A percentile compares a stretch with the other conserved stretches of the same genome.
Evolutionary conservation across 2,113 vertebrate genomes (phyloP).

Genomic region (Micronycteris hirsuta): DNA sequence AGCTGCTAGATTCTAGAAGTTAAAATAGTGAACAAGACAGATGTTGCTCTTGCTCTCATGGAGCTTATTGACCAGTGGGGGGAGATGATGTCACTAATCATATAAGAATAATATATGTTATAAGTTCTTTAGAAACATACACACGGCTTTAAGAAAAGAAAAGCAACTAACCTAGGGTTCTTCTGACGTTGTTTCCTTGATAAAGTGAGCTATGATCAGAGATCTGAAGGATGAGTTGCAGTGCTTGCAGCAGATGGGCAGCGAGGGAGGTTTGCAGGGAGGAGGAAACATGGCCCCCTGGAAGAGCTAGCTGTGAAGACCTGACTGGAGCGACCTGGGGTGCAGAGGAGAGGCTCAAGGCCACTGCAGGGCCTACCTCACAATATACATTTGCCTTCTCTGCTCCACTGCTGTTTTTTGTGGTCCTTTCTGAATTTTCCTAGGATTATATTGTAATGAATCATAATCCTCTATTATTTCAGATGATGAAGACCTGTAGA

Average conservation of each 20-base stretch:
- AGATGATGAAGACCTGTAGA: neutral
- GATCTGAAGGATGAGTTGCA: neutral
- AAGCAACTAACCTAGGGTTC: neutral
- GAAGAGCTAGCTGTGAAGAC: neutral
- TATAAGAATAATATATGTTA: neutral
- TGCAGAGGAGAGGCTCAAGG: neutral
- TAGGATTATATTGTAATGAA: conserved; percentile 10
- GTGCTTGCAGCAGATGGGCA: neutral
- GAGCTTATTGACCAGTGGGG: neutral
- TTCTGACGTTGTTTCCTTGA: neutral
- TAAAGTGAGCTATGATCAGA: neutral
- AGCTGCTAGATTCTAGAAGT: neutral
- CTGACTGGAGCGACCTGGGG: neutral
- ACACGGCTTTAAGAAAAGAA: neutral
- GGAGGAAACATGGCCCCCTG: neutral
- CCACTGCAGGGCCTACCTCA: accelerated
- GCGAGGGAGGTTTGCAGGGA: neutral
- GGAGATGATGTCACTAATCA: neutral
- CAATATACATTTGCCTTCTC: neutral
- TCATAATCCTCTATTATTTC: neutral
- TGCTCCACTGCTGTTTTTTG: neutral
- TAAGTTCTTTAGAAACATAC: neutral
- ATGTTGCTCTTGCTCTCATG: neutral
- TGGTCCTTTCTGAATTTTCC: neutral
- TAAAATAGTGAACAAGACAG: neutral